phyloP scores from a whole-genome alignment of 1,140 invertebrate genomes.

The Cotesia chilonis region DNA sequence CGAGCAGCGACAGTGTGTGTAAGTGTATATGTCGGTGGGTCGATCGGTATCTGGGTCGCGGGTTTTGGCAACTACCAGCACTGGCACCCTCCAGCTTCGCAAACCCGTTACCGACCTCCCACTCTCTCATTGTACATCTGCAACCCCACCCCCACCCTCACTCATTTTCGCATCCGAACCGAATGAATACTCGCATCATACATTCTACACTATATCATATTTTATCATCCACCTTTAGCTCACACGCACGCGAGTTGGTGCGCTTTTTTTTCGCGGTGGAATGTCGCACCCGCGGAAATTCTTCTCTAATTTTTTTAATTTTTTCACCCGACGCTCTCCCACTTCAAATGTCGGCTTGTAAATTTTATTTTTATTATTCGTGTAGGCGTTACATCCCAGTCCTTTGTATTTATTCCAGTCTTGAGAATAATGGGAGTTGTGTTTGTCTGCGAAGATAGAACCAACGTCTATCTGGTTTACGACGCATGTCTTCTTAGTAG shows the following conservation, averaged over 20 bases:
- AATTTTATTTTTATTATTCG: too few relatives aligned
- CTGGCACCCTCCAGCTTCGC: constrained; percentile 9
- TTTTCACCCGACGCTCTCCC: too few relatives aligned
- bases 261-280: too few relatives aligned
- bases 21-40: constrained; percentile 57
- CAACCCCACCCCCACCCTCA: constrained; percentile 23
- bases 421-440: constrained; percentile 18
- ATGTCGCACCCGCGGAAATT: too few relatives aligned
- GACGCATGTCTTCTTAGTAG: background rate
- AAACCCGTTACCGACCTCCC: constrained; percentile 33
- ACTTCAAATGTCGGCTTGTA: too few relatives aligned
- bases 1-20: background rate
- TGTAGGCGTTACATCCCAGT: too few relatives aligned
- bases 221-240: too few relatives aligned
- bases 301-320: too few relatives aligned
- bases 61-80: constrained; percentile 58
- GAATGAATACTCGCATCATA: too few relatives aligned
- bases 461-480: constrained; percentile 14
- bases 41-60: constrained; percentile 58
- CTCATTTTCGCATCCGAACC: background rate
- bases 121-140: background rate
- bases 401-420: too few relatives aligned
- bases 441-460: constrained; percentile 12
- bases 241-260: too few relatives aligned
- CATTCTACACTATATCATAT: too few relatives aligned